phyloP scores from a whole-genome alignment of 2,113 vertebrate genomes.

The Malurus elegans region DNA sequence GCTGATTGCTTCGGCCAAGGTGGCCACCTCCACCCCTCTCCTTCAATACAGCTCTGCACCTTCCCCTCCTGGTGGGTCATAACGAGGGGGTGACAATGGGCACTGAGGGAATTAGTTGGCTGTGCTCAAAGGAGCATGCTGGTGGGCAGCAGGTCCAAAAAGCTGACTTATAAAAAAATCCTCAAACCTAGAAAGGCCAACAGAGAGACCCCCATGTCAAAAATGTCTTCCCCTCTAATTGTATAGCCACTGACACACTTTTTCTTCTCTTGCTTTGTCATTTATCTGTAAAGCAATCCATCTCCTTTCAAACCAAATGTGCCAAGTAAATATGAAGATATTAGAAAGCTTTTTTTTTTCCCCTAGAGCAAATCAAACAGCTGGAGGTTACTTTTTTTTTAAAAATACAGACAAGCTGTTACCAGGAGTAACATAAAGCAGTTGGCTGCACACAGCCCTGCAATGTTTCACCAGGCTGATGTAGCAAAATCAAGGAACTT shows the following conservation, averaged over 20 bases:
- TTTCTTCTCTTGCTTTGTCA: background rate
- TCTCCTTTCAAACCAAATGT: background rate
- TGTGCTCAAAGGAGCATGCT: background rate
- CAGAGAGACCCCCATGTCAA: background rate
- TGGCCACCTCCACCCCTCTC: background rate
- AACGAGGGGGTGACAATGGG: accelerated
- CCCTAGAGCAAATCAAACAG: background rate
- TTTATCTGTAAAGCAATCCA: background rate
- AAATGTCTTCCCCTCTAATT: accelerated
- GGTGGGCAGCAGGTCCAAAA: background rate
- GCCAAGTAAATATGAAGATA: background rate
- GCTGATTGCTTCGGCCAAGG: background rate
- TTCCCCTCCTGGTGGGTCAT: background rate
- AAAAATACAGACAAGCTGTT: background rate
- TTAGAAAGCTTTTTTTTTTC: background rate
- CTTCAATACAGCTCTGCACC: background rate
- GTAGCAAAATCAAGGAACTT: background rate
- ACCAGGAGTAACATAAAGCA: background rate
- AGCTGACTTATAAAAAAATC: background rate
- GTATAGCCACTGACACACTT: background rate
- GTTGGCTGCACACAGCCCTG: background rate
- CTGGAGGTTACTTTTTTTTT: background rate
- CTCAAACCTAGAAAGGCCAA: background rate
- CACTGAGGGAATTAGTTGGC: background rate
- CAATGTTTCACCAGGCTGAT: background rate